phyloP scores from a whole-genome alignment of 1,140 invertebrate species.

The Chironomus tepperi region DNA sequence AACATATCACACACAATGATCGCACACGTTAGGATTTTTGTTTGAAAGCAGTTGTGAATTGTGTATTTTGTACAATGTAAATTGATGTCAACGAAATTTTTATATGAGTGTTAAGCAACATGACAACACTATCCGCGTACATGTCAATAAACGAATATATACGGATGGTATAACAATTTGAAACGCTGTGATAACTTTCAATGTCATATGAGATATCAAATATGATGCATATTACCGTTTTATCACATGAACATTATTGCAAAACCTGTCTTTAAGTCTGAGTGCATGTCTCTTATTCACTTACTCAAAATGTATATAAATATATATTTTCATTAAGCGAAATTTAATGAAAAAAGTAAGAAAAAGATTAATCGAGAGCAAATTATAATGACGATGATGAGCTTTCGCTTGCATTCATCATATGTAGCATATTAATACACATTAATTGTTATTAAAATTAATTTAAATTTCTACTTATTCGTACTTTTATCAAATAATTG shows the following conservation, averaged over 20 bases:
- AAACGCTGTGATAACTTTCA: constrained; percentile 12
- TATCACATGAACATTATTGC: too few relatives aligned
- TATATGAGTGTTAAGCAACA: not conserved
- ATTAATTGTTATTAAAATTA: not conserved
- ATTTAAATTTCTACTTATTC: not conserved
- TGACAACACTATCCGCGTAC: not conserved
- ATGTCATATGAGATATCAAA: not conserved
- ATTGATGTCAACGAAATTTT: not conserved
- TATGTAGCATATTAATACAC: not conserved
- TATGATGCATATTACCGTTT: too few relatives aligned
- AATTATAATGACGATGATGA: not conserved
- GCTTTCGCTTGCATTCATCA: constrained; percentile 1
- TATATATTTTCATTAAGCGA: too few relatives aligned
- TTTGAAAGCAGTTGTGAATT: too few relatives aligned
- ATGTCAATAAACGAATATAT: not conserved
- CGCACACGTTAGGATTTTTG: not conserved
- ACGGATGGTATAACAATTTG: constrained; percentile 6
- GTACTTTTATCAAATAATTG: constrained; percentile 4
- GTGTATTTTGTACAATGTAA: not conserved
- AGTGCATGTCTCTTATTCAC: too few relatives aligned
- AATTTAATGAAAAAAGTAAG: too few relatives aligned
- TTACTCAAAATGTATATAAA: too few relatives aligned
- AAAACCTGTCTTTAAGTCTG: too few relatives aligned
- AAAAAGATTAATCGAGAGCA: too few relatives aligned
- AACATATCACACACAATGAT: not conserved